These are phyloP conservation scores for Sesamia nonagrioides DNA, from an alignment of 1,140 invertebrate genomes.

Conservation along the genomic window DNA sequence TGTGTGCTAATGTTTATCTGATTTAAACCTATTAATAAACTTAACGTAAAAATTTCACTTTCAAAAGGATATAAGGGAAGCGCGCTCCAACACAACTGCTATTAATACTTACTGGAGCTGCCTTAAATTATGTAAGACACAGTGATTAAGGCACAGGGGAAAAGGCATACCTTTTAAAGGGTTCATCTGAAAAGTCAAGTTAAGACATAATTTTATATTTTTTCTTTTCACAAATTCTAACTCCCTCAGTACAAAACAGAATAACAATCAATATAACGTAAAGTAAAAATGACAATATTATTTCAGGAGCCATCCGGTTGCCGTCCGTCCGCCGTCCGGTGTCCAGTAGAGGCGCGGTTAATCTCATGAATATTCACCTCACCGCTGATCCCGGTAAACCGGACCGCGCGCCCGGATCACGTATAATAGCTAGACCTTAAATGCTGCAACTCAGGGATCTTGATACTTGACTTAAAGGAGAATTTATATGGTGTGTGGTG, in stretches of 20 bases:
- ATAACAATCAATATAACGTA: slow-evolving; percentile 33
- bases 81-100: too few relatives aligned
- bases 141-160: too few relatives aligned
- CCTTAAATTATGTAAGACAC: too few relatives aligned
- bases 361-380: slow-evolving; percentile 52
- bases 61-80: too few relatives aligned
- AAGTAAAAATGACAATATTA: slow-evolving; percentile 48
- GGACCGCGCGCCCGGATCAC: slow-evolving; percentile 33
- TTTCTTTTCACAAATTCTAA: too few relatives aligned
- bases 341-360: slow-evolving; percentile 38
- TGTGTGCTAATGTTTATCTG: too few relatives aligned
- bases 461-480: slow-evolving; percentile 22
- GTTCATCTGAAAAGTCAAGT: too few relatives aligned
- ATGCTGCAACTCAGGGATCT: background rate
- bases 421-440: slow-evolving; percentile 43
- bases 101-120: too few relatives aligned
- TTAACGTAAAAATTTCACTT: too few relatives aligned
- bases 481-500: slow-evolving; percentile 5
- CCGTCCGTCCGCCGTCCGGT: slow-evolving; percentile 10
- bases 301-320: slow-evolving; percentile 38
- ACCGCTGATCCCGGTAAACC: slow-evolving; percentile 45
- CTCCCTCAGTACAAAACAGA: background rate
- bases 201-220: too few relatives aligned
- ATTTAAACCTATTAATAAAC: too few relatives aligned
- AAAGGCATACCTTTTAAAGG: too few relatives aligned